Conservation (phyloP, 2,888 invertebrate species). For the Andrena minutula region DNA sequence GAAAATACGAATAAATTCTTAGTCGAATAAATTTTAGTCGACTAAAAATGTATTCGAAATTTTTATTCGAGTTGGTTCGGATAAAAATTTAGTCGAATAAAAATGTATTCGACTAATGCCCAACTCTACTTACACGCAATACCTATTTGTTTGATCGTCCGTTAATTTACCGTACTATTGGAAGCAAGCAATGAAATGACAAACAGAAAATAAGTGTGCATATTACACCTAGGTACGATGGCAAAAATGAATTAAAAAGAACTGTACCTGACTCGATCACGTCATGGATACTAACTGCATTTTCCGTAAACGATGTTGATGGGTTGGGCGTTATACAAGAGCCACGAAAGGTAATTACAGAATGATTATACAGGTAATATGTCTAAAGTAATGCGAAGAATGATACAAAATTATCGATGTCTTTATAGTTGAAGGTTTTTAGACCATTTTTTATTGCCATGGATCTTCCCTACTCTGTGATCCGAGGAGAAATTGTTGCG, state of each 20-base stretch:
- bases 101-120: no score
- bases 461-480: constrained; percentile 95
- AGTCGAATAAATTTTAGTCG: no score
- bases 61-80: no score
- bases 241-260: constrained; percentile 87
- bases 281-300: constrained; percentile 94
- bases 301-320: constrained; percentile 91
- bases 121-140: no score
- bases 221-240: constrained; percentile 85
- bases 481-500: constrained; percentile 95
- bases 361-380: constrained; percentile 84
- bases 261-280: constrained; percentile 93
- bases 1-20: no score
- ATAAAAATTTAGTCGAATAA: no score
- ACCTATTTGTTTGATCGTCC: background rate
- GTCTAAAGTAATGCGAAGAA: background rate
- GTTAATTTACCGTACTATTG: background rate
- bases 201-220: constrained; percentile 13
- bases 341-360: constrained; percentile 86
- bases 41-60: no score
- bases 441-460: constrained; percentile 94
- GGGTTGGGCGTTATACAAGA: constrained; percentile 92
- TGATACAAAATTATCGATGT: background rate
- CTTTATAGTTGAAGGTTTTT: constrained; percentile 89
- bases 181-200: background rate